Evolutionary conservation across 1,140 invertebrate species (phyloP).

Genomic region (Ladona fulva): DNA sequence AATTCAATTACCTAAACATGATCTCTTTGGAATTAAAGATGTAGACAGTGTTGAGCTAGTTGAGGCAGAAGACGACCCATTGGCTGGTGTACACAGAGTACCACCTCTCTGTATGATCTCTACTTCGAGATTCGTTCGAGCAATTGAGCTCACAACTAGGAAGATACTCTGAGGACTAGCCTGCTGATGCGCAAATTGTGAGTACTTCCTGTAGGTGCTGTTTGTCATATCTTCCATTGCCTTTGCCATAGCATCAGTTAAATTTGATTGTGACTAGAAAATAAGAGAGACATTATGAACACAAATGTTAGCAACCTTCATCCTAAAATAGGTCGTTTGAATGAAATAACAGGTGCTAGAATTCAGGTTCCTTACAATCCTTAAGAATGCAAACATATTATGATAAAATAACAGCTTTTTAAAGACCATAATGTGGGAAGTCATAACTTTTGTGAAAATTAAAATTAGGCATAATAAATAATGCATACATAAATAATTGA

Average conservation of each 20-base stretch:
- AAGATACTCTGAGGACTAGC: constrained; percentile 60
- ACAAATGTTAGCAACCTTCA: too few species aligned
- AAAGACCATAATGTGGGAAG: too few species aligned
- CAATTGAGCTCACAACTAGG: constrained; percentile 83
- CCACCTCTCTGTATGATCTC: constrained; percentile 81
- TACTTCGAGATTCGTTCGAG: constrained; percentile 85
- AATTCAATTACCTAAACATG: constrained; percentile 72
- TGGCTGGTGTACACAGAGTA: constrained; percentile 45
- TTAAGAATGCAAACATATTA: too few species aligned
- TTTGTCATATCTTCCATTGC: constrained; percentile 91
- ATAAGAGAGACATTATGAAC: too few species aligned
- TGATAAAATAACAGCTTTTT: too few species aligned
- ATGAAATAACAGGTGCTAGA: too few species aligned
- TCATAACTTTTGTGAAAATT: too few species aligned
- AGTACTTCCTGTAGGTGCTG: constrained; percentile 55
- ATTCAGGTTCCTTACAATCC: too few species aligned
- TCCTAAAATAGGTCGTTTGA: too few species aligned
- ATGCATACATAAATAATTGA: too few species aligned
- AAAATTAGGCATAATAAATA: too few species aligned
- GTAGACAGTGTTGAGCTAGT: constrained; percentile 35
- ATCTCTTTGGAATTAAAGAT: constrained; percentile 62
- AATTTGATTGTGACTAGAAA: constrained; percentile 42
- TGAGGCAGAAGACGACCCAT: constrained; percentile 36
- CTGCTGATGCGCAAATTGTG: constrained; percentile 41
- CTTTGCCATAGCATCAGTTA: constrained; percentile 69